A percentile compares a stretch with the other conserved stretches of the same genome.
phyloP scores from a whole-genome alignment of 2,888 invertebrate species.

The Invenusta paracnida region DNA sequence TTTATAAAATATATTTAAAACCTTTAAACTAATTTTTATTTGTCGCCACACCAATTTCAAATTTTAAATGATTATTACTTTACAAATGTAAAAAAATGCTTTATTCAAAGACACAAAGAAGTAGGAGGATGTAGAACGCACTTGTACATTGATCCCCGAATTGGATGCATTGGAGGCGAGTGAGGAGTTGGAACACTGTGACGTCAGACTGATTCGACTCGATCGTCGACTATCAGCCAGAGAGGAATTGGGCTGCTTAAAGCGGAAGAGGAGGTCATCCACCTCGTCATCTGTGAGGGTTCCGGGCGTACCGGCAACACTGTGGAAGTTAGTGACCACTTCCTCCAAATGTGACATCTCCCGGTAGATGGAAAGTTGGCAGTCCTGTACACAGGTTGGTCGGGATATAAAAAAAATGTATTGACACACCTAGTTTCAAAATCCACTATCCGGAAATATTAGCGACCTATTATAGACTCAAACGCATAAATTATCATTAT shows the following conservation, averaged over 20 bases:
- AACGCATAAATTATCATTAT: too few relatives aligned
- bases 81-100: too few relatives aligned
- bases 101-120: too few relatives aligned
- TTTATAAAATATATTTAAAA: too few relatives aligned
- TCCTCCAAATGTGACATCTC: slow-evolving; percentile 9
- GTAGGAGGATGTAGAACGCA: too few relatives aligned
- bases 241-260: neutral
- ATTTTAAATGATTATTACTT: too few relatives aligned
- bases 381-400: neutral
- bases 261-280: neutral
- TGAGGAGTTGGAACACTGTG: neutral
- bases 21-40: too few relatives aligned
- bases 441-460: too few relatives aligned
- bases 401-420: too few relatives aligned
- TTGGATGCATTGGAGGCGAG: neutral
- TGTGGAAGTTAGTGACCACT: neutral
- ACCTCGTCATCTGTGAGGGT: neutral
- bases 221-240: neutral
- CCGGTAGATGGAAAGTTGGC: neutral
- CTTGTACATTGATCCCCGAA: neutral
- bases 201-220: neutral
- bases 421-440: too few relatives aligned
- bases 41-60: too few relatives aligned
- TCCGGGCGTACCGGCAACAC: neutral
- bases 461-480: too few relatives aligned